phyloP scores from a whole-genome alignment of 2,888 invertebrate genomes.

The Cartodere bifasciata region DNA sequence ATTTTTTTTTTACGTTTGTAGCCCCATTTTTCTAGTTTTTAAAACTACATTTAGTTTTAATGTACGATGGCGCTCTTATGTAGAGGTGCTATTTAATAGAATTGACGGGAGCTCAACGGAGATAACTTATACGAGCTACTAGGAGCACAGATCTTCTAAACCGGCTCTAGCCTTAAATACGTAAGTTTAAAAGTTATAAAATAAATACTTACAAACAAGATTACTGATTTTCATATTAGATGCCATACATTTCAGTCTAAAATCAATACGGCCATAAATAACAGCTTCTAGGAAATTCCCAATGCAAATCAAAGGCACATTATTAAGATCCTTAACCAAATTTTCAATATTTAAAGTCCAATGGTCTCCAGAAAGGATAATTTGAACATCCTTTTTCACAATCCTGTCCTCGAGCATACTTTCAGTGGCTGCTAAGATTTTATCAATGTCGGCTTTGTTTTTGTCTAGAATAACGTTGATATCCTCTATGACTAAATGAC shows the following conservation, averaged over 20 bases:
- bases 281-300: slow-evolving; percentile 63
- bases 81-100: no score
- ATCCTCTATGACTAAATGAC: slow-evolving; percentile 58
- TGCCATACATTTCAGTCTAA: slow-evolving; percentile 35
- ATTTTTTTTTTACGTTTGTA: no score
- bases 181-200: slow-evolving; percentile 3
- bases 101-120: no score
- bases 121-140: no score
- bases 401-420: slow-evolving; percentile 35
- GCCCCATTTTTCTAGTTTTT: no score
- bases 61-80: no score
- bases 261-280: slow-evolving; percentile 48
- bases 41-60: no score
- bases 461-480: slow-evolving; percentile 48
- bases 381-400: slow-evolving; percentile 41
- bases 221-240: slow-evolving; percentile 35
- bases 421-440: slow-evolving; percentile 35
- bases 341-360: slow-evolving; percentile 51
- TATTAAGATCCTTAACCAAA: slow-evolving; percentile 41
- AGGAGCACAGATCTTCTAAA: no score
- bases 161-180: no score
- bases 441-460: slow-evolving; percentile 38
- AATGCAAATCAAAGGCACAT: slow-evolving; percentile 50
- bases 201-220: slow-evolving; percentile 30
- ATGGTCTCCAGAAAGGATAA: slow-evolving; percentile 44